Percentiles rank a stretch among this genome's conserved stretches.
These are phyloP conservation scores for Thaumetopoea pityocampa DNA, from an alignment of 1,140 invertebrate genomes.

Conservation along the genomic window DNA sequence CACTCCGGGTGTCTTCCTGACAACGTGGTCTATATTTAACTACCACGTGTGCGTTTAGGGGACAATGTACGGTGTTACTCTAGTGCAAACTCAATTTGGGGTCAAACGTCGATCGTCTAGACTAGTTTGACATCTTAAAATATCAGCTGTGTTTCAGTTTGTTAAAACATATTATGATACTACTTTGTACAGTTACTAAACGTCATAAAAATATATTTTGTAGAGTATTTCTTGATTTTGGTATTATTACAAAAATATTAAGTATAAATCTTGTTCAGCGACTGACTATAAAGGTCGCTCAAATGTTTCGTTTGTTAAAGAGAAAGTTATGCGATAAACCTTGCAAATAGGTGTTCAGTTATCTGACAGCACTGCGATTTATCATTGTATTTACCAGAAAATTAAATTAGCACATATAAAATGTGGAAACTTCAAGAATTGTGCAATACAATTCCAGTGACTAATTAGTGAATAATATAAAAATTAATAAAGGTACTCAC, in stretches of 20 bases:
- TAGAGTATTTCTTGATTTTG: no score
- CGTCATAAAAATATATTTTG: no score
- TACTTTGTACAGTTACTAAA: no score
- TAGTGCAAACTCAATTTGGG: slow-evolving; percentile 46
- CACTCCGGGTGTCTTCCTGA: slow-evolving; percentile 13
- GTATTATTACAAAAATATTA: no score
- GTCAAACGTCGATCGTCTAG: slow-evolving; percentile 54
- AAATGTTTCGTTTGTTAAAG: slow-evolving; percentile 11
- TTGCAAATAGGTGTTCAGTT: no score
- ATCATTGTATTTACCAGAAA: slow-evolving; percentile 14
- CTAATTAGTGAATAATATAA: slow-evolving; percentile 15
- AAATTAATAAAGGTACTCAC: slow-evolving; percentile 42
- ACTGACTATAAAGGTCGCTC: slow-evolving; percentile 12
- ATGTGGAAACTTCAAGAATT: slow-evolving; percentile 25
- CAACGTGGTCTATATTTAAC: slow-evolving; percentile 42
- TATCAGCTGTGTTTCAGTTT: no score
- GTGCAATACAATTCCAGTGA: slow-evolving; percentile 40
- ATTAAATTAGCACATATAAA: slow-evolving; percentile 4
- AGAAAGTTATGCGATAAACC: slow-evolving; percentile 32
- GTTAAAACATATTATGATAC: no score
- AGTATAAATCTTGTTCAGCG: no score
- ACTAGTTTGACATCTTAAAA: no score
- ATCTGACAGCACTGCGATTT: no score
- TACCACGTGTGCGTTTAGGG: slow-evolving; percentile 53
- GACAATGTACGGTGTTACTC: slow-evolving; percentile 39